phyloP scores from a whole-genome alignment of 2,888 invertebrate genomes.

The Sylvicola cinctus region DNA sequence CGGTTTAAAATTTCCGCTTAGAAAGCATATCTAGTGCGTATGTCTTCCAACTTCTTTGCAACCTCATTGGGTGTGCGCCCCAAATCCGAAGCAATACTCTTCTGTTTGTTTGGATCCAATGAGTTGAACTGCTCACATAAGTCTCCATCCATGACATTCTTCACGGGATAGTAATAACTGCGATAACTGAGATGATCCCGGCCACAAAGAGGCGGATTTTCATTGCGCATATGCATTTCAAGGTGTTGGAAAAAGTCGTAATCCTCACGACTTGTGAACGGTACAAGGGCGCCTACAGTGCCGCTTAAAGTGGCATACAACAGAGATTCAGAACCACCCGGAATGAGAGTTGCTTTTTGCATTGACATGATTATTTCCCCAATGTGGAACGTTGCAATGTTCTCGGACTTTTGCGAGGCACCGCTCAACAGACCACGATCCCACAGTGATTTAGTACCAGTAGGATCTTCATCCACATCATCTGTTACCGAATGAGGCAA shows the following conservation, averaged over 20 bases:
- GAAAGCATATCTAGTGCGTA: slow-evolving; percentile 96
- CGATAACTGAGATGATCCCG: slow-evolving; percentile 93
- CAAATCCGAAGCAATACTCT: slow-evolving; percentile 82
- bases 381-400: slow-evolving; percentile 81
- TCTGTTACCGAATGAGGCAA: slow-evolving; percentile 82
- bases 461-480: slow-evolving; percentile 98
- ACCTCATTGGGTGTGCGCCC: slow-evolving; percentile 93
- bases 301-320: slow-evolving; percentile 94
- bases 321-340: slow-evolving; percentile 91
- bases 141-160: slow-evolving; percentile 98
- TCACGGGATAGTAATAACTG: slow-evolving; percentile 90
- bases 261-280: slow-evolving; percentile 90
- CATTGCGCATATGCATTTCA: slow-evolving; percentile 99
- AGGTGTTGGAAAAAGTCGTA: slow-evolving; percentile 98
- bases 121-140: slow-evolving; percentile 98
- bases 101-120: slow-evolving; percentile 82
- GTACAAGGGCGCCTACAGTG: slow-evolving; percentile 78
- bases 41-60: slow-evolving; percentile 96
- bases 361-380: slow-evolving; percentile 93
- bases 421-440: slow-evolving; percentile 83
- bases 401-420: slow-evolving; percentile 93
- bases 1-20: slow-evolving; percentile 28
- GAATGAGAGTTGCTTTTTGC: slow-evolving; percentile 88
- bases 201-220: slow-evolving; percentile 89
- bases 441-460: slow-evolving; percentile 95